Percentiles rank a stretch among this genome's conserved stretches.
Conservation (phyloP, 2,888 invertebrate species). For the Caenorhabditis sp. region DNA sequence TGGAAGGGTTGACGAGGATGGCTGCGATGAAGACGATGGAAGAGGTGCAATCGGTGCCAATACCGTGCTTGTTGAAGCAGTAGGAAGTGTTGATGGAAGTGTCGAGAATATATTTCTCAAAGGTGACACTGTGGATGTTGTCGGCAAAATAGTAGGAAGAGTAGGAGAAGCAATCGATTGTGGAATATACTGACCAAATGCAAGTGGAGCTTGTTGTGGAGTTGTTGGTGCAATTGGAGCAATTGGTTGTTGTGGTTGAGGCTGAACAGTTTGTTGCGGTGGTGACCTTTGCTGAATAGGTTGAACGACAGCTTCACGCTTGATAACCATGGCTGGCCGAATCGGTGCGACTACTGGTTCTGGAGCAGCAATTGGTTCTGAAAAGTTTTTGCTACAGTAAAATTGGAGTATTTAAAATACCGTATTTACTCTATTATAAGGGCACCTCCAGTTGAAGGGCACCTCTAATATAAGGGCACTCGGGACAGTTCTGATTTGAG, state of each 20-base stretch:
- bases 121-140: background rate
- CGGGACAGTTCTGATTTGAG: too few species aligned
- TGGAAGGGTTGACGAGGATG: constrained; percentile 7
- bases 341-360: background rate
- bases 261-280: background rate
- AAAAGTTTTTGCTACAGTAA: background rate
- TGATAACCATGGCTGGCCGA: background rate
- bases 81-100: background rate
- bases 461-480: too few species aligned
- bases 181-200: constrained; percentile 22
- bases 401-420: too few species aligned
- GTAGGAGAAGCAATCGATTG: too few species aligned
- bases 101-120: background rate
- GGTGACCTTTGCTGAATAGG: constrained; percentile 26
- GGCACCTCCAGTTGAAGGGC: too few species aligned
- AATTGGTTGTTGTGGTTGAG: background rate
- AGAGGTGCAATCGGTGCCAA: background rate
- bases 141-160: too few species aligned
- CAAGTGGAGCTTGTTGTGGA: background rate
- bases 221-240: constrained; percentile 11
- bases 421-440: too few species aligned
- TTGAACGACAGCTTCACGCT: constrained; percentile 14
- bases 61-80: background rate
- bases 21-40: background rate
- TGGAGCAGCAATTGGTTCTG: background rate